A percentile compares a stretch with the other conserved stretches of the same genome.
Conservation (phyloP, 2,797 vertebrate species). For the Alcedo atthis region DNA sequence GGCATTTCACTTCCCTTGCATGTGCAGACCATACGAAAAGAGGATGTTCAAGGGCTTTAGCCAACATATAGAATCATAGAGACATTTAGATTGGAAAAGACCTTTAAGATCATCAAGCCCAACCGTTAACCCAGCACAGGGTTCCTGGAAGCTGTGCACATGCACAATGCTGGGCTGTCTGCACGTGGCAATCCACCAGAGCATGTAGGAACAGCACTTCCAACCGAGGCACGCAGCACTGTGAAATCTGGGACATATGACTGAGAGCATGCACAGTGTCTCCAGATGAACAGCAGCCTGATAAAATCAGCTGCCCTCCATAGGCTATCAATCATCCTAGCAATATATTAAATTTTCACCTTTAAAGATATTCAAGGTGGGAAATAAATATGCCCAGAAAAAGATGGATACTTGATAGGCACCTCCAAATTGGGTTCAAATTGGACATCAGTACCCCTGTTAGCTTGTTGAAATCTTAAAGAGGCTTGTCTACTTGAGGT, state of each 20-base stretch:
- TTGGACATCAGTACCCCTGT: rapidly evolving
- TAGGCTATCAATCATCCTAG: background rate
- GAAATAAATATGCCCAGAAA: background rate
- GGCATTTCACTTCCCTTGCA: background rate
- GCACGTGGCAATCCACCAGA: rapidly evolving
- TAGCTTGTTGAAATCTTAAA: background rate
- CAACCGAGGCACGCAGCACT: background rate
- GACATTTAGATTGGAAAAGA: background rate
- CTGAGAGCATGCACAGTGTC: background rate
- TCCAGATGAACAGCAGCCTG: background rate
- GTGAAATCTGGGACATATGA: background rate
- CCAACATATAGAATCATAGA: background rate
- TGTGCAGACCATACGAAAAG: background rate
- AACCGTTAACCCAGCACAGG: background rate
- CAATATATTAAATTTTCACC: background rate
- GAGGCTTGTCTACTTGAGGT: background rate
- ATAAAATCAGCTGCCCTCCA: background rate
- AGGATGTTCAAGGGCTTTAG: background rate
- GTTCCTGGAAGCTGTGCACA: background rate
- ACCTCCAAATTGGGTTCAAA: background rate
- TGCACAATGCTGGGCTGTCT: background rate
- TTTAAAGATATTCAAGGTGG: background rate
- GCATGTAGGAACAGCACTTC: rapidly evolving
- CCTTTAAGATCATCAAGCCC: background rate
- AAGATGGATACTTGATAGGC: background rate